Conservation (phyloP, 2,113 vertebrate species). For the Oceanodroma tethys region DNA sequence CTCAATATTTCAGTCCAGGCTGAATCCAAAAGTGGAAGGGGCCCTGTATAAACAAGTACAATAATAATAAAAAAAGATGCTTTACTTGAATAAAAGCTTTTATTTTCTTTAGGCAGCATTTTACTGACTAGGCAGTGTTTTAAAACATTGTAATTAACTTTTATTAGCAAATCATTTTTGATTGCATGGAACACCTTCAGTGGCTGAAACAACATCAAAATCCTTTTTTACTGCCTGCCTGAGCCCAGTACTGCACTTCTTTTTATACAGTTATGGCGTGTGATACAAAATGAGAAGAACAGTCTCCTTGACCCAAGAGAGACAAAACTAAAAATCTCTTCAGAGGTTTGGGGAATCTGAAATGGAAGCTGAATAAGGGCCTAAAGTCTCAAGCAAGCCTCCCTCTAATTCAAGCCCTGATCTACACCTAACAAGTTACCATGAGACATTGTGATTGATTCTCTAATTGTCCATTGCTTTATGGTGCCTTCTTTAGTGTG, state of each 20-base stretch:
- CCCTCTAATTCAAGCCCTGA: background rate
- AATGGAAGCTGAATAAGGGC: background rate
- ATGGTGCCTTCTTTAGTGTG: background rate
- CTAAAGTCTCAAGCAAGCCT: background rate
- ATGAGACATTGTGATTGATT: background rate
- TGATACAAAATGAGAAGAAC: background rate
- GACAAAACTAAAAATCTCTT: slow-evolving; percentile 6
- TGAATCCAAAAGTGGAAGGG: background rate
- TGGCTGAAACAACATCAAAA: background rate
- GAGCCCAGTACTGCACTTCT: background rate
- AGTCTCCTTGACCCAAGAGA: slow-evolving; percentile 33
- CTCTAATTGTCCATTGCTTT: background rate
- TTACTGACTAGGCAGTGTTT: background rate
- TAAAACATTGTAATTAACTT: slow-evolving; percentile 16
- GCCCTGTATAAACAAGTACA: background rate
- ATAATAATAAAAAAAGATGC: background rate
- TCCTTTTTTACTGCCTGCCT: background rate
- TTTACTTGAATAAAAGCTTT: background rate
- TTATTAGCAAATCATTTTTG: background rate
- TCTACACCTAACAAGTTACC: background rate
- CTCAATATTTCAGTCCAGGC: background rate
- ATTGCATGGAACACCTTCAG: background rate
- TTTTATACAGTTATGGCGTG: background rate
- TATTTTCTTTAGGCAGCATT: background rate
- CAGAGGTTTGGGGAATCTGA: background rate